Percentiles rank a stretch among this genome's conserved stretches.
phyloP scores from a whole-genome alignment of 1,140 invertebrate genomes.

The Rhysida immarginata region DNA sequence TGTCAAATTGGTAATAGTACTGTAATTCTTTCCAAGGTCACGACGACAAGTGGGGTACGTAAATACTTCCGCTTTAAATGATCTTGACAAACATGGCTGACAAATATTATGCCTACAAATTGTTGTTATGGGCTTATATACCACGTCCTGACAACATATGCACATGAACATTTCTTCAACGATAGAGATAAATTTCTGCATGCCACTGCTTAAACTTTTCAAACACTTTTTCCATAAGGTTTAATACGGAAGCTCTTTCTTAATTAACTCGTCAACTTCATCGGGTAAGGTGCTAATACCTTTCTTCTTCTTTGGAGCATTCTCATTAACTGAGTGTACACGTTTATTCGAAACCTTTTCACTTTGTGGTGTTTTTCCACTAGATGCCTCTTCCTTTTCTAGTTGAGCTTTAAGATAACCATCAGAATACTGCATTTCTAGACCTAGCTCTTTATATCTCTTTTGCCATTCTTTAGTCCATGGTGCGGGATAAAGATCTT shows the following conservation, averaged over 20 bases:
- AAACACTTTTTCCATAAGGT: slow-evolving; percentile 1
- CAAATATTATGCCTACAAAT: slow-evolving; percentile 63
- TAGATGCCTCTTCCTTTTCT: slow-evolving; percentile 21
- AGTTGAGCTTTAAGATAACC: slow-evolving; percentile 53
- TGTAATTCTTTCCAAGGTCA: slow-evolving; percentile 31
- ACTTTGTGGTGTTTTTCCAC: too few relatives aligned
- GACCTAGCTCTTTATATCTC: slow-evolving; percentile 28
- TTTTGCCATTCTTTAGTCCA: slow-evolving; percentile 61
- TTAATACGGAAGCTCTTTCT: not conserved
- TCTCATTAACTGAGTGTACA: too few relatives aligned
- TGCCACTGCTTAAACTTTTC: not conserved
- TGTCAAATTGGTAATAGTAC: slow-evolving; percentile 37
- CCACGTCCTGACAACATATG: slow-evolving; percentile 62
- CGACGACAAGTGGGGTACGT: slow-evolving; percentile 50
- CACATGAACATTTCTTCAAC: slow-evolving; percentile 54
- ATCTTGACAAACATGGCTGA: slow-evolving; percentile 45
- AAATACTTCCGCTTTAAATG: slow-evolving; percentile 46
- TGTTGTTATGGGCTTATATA: slow-evolving; percentile 54
- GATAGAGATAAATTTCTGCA: slow-evolving; percentile 42
- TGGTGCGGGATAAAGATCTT: slow-evolving; percentile 61
- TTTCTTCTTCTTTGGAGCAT: slow-evolving; percentile 33
- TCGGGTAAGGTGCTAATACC: slow-evolving; percentile 44
- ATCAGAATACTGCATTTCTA: slow-evolving; percentile 43
- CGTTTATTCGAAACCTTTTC: too few relatives aligned
- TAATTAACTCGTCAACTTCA: not conserved